phyloP scores from a whole-genome alignment of 2,888 invertebrate species.

The Diaphora mendica region DNA sequence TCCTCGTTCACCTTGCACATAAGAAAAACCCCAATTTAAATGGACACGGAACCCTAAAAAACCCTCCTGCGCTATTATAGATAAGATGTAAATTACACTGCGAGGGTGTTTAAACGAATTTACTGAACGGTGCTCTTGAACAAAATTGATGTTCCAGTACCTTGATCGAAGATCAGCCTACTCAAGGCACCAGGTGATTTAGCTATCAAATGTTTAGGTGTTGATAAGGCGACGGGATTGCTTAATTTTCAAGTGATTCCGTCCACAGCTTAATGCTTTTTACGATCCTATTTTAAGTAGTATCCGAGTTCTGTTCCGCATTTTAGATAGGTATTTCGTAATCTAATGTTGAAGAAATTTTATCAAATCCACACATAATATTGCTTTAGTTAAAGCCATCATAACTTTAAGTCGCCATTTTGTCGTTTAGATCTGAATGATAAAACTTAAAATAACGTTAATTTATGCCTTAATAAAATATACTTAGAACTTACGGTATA shows the following conservation, averaged over 20 bases:
- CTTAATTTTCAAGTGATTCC: slow-evolving; percentile 49
- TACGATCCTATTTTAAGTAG: slow-evolving; percentile 9
- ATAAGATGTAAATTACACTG: slow-evolving; percentile 82
- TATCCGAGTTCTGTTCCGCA: background rate
- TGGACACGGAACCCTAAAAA: slow-evolving; percentile 47
- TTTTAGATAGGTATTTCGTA: background rate
- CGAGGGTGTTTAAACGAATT: slow-evolving; percentile 74
- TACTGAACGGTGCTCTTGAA: slow-evolving; percentile 67
- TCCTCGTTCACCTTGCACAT: slow-evolving; percentile 21
- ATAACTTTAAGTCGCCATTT: slow-evolving; percentile 9
- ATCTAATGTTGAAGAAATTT: background rate
- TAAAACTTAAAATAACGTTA: background rate
- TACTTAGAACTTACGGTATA: no score
- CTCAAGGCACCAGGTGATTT: slow-evolving; percentile 38
- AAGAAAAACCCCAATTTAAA: slow-evolving; percentile 28
- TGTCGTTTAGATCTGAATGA: background rate
- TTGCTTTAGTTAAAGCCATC: slow-evolving; percentile 25
- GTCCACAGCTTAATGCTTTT: slow-evolving; percentile 3
- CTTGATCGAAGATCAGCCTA: slow-evolving; percentile 54
- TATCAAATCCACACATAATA: slow-evolving; percentile 11
- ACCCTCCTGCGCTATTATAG: slow-evolving; percentile 69
- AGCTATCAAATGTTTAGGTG: slow-evolving; percentile 31
- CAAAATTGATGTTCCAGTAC: slow-evolving; percentile 74
- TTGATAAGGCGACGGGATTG: slow-evolving; percentile 40
- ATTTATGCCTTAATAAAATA: no score